Base-by-base conservation (phyloP, 2,888 invertebrate genomes). In the Cantharis nigra region DNA sequence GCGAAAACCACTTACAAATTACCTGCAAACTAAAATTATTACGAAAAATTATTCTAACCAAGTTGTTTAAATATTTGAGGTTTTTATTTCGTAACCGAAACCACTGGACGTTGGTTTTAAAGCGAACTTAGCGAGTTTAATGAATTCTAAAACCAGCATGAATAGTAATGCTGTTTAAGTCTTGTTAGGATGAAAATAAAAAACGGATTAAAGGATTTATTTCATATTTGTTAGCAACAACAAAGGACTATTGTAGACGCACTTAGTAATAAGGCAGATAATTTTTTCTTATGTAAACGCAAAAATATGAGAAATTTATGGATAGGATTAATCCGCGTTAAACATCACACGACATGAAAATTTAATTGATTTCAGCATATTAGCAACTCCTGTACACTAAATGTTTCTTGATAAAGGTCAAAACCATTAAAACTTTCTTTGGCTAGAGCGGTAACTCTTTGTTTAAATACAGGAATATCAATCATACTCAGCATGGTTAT, bases 161-260 rank as follows among this genome's bases (percentile, higher is more conserved):
- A 73, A 73, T 73, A 62, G 23, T 62, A 33, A 28, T 33, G 33
- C 49, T 23, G 63, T 73, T 73, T 62, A 62, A 67, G 72, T 49
- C 67, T 23, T 73, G 72, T 73, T 72, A 69, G 62, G 69, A 62
- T 14, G 67, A 23, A 28, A 73, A 69, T 65, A 73, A 73, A 73
- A 73, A 49, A 20, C 20, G 62, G 72, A 73, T 73, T 73, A 73
- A 23, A 33, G 72, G 72, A 73, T 73, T 67, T 33, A 69, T 33
- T 67, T 33, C 72, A 65, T 72, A 72, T 72, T 72, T 67, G 65
- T 67, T 65, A 67, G 67, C 33, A 67, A 33, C 72, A 72, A 72
- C 72, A 72, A 69, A 73, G 30, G 23, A 67, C 72, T 23, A 67
- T 69, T 73, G 26, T 62, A 69, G 62, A 62, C 62, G 72, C 67